These are phyloP conservation scores for Synergus japonicus DNA, from an alignment of 2,888 invertebrate genomes.

Conservation along the genomic window DNA sequence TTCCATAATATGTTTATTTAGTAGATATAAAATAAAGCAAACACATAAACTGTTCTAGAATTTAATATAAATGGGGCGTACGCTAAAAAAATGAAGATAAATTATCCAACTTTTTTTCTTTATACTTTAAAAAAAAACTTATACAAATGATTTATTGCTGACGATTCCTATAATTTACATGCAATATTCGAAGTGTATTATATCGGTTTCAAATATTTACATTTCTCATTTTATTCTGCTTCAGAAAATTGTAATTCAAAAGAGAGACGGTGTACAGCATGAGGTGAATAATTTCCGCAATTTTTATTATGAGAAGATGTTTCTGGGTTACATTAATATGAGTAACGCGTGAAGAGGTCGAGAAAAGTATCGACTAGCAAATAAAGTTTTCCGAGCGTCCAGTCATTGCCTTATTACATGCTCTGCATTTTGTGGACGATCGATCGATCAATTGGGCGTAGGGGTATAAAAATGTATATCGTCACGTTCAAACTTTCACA, in stretches of 20 bases:
- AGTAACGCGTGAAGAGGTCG: neutral
- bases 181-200: neutral
- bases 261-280: neutral
- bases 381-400: slow-evolving; percentile 4
- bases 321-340: slow-evolving; percentile 5
- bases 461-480: neutral
- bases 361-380: neutral
- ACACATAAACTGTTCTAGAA: no score
- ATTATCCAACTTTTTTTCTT: no score
- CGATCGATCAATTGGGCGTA: slow-evolving; percentile 13
- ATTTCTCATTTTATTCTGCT: slow-evolving; percentile 5
- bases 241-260: neutral
- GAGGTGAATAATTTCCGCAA: neutral
- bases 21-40: no score
- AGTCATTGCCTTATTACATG: slow-evolving; percentile 16
- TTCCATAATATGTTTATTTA: neutral
- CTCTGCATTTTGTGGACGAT: neutral
- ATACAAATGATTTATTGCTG: no score
- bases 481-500: neutral
- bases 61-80: neutral
- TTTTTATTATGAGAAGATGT: slow-evolving; percentile 1
- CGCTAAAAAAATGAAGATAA: no score
- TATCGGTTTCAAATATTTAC: neutral
- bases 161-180: neutral
- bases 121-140: no score